Evolutionary conservation across 1,140 invertebrate species (phyloP), one percentile per base, ranked within the genome.

Genomic region (Parapsyche elsis): DNA sequence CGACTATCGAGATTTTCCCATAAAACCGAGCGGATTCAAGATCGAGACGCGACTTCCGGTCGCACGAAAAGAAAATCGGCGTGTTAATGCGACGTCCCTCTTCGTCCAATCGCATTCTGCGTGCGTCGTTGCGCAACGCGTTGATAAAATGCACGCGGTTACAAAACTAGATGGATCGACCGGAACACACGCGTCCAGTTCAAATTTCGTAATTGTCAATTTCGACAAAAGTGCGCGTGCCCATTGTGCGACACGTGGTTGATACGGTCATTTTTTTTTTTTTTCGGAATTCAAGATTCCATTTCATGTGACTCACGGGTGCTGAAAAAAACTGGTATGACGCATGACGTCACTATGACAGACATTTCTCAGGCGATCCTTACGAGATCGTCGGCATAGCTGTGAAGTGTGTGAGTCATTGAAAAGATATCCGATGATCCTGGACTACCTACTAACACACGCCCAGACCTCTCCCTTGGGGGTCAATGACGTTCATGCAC

Each of bases 151-250:
- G 46, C 67, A 64, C 19, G 21, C 5, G 57, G 49, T 80, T 80
- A 57, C 71, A 74, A 75, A 80, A 76, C 53, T 45, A 19, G 79
- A 80, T 80, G 79, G 79, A 80, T 71, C 79, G 73, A 80, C 79
- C 79, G 79, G 79, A 80, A 80, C 78, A 30, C 30, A 38, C 30
- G 30, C 30, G 30, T 38, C 30, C 30, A 38, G 30, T 38, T 38
- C 30, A 38, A 38, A 38, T 80, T 74, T 80, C 79, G 73, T 64
- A 71, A 80, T 70, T 45, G 53, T 44, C 30, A 75, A 71, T 75
- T 75, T 75, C 46, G 44, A 46, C 44, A 73, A 73, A 46, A 46
- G 10, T 16, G 24, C 23, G 14, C 44, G 45, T 57, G n/a, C 5
- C 53, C 73, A 75, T 57, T 23, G 73, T 46, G 57, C 53, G 73